Evolutionary conservation across 2,113 vertebrate genomes (phyloP), one percentile per base, ranked within the genome.

Genomic region (Burhinus oedicnemus): DNA sequence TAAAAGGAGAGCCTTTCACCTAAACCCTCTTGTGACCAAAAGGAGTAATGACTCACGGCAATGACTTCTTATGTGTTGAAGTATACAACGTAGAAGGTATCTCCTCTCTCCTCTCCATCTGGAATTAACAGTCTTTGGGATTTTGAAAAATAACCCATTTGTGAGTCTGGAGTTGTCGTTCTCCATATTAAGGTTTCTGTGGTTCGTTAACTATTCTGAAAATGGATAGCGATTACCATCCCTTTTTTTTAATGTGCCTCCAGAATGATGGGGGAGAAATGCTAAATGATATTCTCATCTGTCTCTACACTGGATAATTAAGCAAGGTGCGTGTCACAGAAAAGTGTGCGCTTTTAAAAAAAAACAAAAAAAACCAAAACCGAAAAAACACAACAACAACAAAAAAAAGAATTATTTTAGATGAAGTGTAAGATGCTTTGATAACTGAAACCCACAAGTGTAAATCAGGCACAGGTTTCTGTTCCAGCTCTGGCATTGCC

Each of bases 141-240:
- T n/a, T 45, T 91, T 78, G 81, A 34, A 83, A 75, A 76, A 62
- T 11, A 52, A 22, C 32, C 72, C 42, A 20, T 83, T 61, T 45
- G 58, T 75, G 34, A 38, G 40, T 68, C 82, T 87, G 82, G 76
- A 95, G 40, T 36, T 89, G 61, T 90, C n/a, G 26, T 96, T 97
- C 84, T 92, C 87, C 9, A 30, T 89, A 69, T 77, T 87, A 91
- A 80, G 34, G 64, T 70, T 78, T 88, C 89, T 83, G 89, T 95
- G 85, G 62, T 94, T 97, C 85, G 94, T 92, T 94, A 88, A 68
- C 64, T 93, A 18, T 89, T 95, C 51, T 82, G 80, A 76, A 93
- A 89, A 60, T 58, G 40, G 70, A 38, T 83, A 68, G 65, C 74
- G 64, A 61, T 75, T 19, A 18, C 44, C 40, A 80, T 68, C 61